These are phyloP conservation scores for Pangasianodon hypophthalmus DNA, from an alignment of 2,113 vertebrate genomes.

Conservation along the genomic window DNA sequence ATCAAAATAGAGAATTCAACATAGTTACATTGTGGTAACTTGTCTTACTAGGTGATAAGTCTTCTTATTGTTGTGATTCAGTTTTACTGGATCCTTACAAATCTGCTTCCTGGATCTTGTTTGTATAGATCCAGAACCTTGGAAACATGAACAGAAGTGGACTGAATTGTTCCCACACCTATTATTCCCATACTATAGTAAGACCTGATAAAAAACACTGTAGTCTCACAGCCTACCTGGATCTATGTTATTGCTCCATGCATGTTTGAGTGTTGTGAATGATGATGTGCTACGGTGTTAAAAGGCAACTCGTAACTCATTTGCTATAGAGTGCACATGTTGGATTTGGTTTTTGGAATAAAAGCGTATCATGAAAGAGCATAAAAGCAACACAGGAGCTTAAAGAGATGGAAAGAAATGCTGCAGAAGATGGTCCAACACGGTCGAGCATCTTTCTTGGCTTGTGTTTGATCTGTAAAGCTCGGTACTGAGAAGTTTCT, in stretches of 20 bases:
- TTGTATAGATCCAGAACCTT: not conserved
- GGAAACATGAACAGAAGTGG: not conserved
- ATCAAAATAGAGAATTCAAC: no score
- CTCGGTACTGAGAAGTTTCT: conserved; percentile 8
- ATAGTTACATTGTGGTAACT: not conserved
- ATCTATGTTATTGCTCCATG: not conserved
- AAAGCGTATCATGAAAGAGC: not conserved
- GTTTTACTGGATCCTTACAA: not conserved
- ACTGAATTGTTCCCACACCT: not conserved
- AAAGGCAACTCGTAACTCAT: not conserved
- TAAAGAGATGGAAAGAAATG: not conserved
- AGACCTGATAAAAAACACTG: no score
- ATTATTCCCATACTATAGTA: no score
- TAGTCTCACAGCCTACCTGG: not conserved
- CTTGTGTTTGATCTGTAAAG: not conserved
- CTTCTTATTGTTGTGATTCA: not conserved
- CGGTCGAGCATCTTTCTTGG: not conserved
- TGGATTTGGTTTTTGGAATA: not conserved
- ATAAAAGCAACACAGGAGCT: not conserved
- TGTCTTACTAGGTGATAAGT: not conserved
- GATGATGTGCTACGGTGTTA: not conserved
- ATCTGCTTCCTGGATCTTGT: no score
- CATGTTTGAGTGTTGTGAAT: not conserved
- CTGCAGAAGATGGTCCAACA: not conserved
- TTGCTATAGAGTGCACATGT: not conserved